phyloP scores from a whole-genome alignment of 2,888 invertebrate species.

The Anorthoa munda region DNA sequence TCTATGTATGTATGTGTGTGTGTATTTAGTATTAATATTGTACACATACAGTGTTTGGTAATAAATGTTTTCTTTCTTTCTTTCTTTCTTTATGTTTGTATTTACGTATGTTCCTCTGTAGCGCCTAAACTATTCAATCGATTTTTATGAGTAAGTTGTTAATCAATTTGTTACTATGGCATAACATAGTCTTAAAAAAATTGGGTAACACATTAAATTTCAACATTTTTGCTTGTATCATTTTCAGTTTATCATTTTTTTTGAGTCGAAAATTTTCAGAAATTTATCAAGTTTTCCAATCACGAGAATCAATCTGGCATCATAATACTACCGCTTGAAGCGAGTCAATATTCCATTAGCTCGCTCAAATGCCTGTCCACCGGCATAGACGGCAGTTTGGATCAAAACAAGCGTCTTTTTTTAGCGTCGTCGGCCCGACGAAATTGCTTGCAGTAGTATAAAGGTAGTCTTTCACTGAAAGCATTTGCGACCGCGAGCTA shows the following conservation, averaged over 20 bases:
- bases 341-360: conserved; percentile 13
- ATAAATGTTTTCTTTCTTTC: too few species aligned
- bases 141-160: too few species aligned
- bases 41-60: too few species aligned
- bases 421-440: conserved; percentile 12
- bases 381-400: neutral
- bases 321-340: neutral
- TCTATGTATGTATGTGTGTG: too few species aligned
- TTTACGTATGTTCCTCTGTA: too few species aligned
- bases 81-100: too few species aligned
- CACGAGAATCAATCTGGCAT: neutral
- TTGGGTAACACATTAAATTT: too few species aligned
- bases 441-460: conserved; percentile 38
- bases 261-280: neutral
- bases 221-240: too few species aligned
- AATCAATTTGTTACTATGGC: too few species aligned
- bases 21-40: too few species aligned
- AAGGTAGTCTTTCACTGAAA: neutral
- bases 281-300: neutral
- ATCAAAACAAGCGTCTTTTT: conserved; percentile 22
- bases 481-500: neutral
- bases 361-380: conserved; percentile 10
- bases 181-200: too few species aligned
- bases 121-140: too few species aligned
- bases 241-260: neutral